These are phyloP conservation scores for Bryconaethiops microstoma DNA, from an alignment of 2,797 vertebrate species.

Conservation along the genomic window DNA sequence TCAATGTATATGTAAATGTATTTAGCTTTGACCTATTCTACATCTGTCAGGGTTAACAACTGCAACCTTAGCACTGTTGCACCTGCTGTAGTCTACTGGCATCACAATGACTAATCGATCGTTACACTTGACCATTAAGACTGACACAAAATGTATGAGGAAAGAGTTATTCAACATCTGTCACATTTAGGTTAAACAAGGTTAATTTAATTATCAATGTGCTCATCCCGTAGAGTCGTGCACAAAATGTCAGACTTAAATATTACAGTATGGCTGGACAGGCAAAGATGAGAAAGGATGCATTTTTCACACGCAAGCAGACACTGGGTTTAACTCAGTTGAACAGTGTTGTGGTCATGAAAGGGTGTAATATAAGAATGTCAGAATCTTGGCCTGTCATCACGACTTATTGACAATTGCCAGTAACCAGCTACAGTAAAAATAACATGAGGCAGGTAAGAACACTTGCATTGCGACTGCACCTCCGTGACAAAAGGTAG, in stretches of 20 bases:
- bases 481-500: too few species aligned
- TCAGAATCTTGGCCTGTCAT: not conserved
- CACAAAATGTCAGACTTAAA: constrained; percentile 35
- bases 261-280: constrained; percentile 4
- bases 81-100: not conserved
- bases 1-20: not conserved
- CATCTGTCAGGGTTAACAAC: constrained; percentile 21
- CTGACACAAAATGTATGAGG: constrained; percentile 18
- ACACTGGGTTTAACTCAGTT: not conserved
- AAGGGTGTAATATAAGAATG: not conserved
- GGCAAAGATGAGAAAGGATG: constrained; percentile 6
- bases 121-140: constrained; percentile 28
- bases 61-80: constrained; percentile 5
- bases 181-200: constrained; percentile 38
- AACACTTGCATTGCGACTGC: too few species aligned
- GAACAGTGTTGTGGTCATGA: not conserved
- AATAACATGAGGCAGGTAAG: too few species aligned
- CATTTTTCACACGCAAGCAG: constrained; percentile 3
- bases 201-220: constrained; percentile 45
- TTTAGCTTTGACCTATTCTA: not conserved
- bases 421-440: too few species aligned
- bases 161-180: constrained; percentile 34
- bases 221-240: constrained; percentile 20
- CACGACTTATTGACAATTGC: not conserved
- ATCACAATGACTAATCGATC: constrained; percentile 11